Conservation (phyloP, 2,888 invertebrate species). For the Parascotia fuliginaria region DNA sequence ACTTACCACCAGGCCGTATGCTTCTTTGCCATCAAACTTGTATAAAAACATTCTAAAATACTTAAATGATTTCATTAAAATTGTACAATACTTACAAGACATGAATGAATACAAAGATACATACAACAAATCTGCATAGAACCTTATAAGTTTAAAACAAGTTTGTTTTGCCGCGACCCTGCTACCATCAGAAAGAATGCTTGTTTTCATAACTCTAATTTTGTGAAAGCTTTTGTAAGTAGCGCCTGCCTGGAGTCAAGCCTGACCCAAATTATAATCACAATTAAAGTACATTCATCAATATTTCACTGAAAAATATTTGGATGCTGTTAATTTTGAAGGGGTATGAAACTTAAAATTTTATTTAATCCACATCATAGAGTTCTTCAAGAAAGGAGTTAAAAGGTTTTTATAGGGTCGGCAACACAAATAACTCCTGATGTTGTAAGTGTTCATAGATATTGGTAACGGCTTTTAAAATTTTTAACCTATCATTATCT, state of each 20-base stretch:
- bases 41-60: too few relatives aligned
- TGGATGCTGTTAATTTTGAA: neutral
- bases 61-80: too few relatives aligned
- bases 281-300: slow-evolving; percentile 45
- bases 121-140: neutral
- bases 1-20: too few relatives aligned
- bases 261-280: slow-evolving; percentile 61
- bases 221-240: slow-evolving; percentile 45
- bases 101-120: neutral
- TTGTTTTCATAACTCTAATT: slow-evolving; percentile 50
- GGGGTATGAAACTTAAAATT: too few relatives aligned
- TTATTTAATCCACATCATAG: neutral
- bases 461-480: too few relatives aligned
- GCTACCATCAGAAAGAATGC: slow-evolving; percentile 32
- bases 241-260: slow-evolving; percentile 53
- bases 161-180: slow-evolving; percentile 40
- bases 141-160: slow-evolving; percentile 30
- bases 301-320: slow-evolving; percentile 26
- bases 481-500: too few relatives aligned
- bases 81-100: neutral
- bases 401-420: too few relatives aligned
- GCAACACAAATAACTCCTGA: too few relatives aligned
- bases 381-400: too few relatives aligned
- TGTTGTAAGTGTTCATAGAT: too few relatives aligned
- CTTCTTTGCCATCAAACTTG: too few relatives aligned